Percentiles rank a stretch among this genome's conserved stretches.
phyloP scores from a whole-genome alignment of 2,113 vertebrate species.

The Nesogale talazaci region DNA sequence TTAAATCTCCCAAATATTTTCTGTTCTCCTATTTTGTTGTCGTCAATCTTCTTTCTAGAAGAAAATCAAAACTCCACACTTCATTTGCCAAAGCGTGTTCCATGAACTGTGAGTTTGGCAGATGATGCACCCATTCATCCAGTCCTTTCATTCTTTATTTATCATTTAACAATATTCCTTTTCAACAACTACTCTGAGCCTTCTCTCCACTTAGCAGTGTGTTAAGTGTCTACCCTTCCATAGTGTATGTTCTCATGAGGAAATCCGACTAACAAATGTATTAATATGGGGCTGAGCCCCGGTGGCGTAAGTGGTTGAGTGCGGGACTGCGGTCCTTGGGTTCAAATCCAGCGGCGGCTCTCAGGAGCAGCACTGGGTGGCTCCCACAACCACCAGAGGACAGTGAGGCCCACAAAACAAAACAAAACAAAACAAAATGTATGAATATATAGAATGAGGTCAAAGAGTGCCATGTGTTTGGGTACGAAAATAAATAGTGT shows the following conservation, averaged over 20 bases:
- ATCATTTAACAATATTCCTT: not conserved
- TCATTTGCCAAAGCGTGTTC: not conserved
- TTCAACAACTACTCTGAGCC: not conserved
- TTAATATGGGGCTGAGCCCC: no score
- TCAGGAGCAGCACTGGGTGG: no score
- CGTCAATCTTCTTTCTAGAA: not conserved
- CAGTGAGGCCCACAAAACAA: no score
- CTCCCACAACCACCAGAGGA: no score
- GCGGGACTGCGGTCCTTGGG: no score
- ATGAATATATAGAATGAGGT: not conserved
- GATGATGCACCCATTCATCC: not conserved
- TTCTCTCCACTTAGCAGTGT: not conserved
- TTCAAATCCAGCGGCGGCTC: no score
- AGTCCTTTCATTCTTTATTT: not conserved
- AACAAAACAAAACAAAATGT: no score
- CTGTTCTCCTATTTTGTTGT: not conserved
- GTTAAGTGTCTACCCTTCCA: not conserved
- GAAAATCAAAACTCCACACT: not conserved
- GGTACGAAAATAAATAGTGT: not conserved
- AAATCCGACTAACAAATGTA: not conserved
- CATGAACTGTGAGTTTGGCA: not conserved
- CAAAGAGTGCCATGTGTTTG: not conserved
- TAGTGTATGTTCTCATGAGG: not conserved
- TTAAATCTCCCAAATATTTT: not conserved
- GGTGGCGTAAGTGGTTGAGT: no score